phyloP scores from a whole-genome alignment of 2,797 vertebrate genomes.

The Sebastiscus tertius region DNA sequence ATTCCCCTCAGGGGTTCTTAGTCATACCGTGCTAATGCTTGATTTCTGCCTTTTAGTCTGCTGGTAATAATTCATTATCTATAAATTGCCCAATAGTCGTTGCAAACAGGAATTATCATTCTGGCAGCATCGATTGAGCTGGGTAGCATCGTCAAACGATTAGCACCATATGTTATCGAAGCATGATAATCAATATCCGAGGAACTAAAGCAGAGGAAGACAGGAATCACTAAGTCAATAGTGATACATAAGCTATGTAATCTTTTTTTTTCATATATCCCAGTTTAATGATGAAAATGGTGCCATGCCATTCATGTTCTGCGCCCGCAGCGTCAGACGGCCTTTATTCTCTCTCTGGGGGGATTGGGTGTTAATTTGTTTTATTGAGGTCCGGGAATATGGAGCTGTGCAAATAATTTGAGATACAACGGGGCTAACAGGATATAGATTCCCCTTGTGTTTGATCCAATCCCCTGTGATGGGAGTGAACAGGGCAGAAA shows the following conservation, averaged over 20 bases:
- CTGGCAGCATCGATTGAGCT: slow-evolving; percentile 7
- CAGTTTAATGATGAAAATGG: slow-evolving; percentile 47
- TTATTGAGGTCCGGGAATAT: slow-evolving; percentile 65
- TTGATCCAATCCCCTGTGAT: slow-evolving; percentile 52
- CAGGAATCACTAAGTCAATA: slow-evolving; percentile 31
- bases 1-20: slow-evolving; percentile 23
- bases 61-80: slow-evolving; percentile 40
- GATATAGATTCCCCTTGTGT: slow-evolving; percentile 58
- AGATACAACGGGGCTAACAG: slow-evolving; percentile 48
- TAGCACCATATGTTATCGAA: slow-evolving; percentile 26
- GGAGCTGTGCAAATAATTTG: slow-evolving; percentile 61
- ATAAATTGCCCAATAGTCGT: slow-evolving; percentile 25
- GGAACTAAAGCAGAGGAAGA: slow-evolving; percentile 19
- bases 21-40: slow-evolving; percentile 22
- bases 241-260: slow-evolving; percentile 27
- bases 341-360: slow-evolving; percentile 46
- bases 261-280: not conserved
- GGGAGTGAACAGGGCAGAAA: slow-evolving; percentile 45
- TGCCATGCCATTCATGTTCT: slow-evolving; percentile 42
- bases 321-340: slow-evolving; percentile 29
- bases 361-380: slow-evolving; percentile 64
- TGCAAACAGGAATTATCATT: slow-evolving; percentile 24
- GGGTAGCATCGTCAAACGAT: slow-evolving; percentile 43
- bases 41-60: slow-evolving; percentile 37
- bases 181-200: slow-evolving; percentile 38